These are phyloP conservation scores for Picathartes gymnocephalus DNA, from an alignment of 2,113 vertebrate genomes.

Conservation along the genomic window DNA sequence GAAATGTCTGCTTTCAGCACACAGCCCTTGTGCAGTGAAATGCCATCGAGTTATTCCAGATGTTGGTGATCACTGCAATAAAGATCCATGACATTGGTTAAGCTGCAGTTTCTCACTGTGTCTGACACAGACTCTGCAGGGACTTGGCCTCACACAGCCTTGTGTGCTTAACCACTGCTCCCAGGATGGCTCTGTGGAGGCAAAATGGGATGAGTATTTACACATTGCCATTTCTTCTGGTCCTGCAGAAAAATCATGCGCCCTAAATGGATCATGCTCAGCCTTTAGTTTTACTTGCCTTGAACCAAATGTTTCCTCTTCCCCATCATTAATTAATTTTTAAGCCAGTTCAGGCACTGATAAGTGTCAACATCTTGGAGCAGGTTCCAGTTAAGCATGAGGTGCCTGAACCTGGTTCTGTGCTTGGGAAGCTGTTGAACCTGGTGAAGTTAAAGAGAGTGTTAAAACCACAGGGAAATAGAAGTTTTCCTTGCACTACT, in stretches of 20 bases:
- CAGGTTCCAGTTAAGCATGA: neutral
- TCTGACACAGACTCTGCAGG: neutral
- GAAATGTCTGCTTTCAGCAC: neutral
- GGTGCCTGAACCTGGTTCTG: neutral
- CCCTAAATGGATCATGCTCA: neutral
- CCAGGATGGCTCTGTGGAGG: neutral
- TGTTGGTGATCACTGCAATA: rapidly evolving
- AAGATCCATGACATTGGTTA: neutral
- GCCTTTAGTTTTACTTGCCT: neutral
- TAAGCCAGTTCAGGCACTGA: neutral
- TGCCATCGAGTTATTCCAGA: neutral
- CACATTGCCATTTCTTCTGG: rapidly evolving
- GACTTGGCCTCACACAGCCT: neutral
- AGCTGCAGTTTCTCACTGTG: neutral
- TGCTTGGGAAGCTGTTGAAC: neutral
- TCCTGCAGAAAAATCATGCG: neutral
- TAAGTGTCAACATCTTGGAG: too few relatives aligned
- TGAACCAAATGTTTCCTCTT: neutral
- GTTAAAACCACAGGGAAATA: neutral
- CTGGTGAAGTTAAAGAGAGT: neutral
- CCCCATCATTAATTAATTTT: neutral
- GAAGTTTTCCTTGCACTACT: neutral
- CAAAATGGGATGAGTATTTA: neutral
- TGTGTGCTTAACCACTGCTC: neutral
- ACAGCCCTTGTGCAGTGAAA: neutral